Evolutionary conservation across 2,888 invertebrate species (phyloP).

Genomic region (Rhorus exstirpatorius): DNA sequence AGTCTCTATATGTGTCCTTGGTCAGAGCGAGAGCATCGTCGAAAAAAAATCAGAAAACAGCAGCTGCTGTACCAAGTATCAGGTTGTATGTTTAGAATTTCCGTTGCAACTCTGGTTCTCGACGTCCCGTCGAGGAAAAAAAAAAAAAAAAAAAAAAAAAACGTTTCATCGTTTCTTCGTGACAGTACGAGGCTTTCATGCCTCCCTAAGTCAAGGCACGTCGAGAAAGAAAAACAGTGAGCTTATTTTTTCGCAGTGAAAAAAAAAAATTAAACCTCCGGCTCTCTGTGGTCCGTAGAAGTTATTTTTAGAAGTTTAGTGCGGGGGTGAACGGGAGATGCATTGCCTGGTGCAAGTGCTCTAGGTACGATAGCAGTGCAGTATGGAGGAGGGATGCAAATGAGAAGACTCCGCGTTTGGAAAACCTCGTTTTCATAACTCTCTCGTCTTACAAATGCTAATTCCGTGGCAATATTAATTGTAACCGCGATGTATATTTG

Average conservation of each 20-base stretch:
- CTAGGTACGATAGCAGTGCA: neutral
- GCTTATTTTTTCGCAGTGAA: constrained; percentile 54
- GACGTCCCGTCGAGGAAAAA: too few relatives aligned
- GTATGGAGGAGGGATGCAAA: constrained; percentile 1
- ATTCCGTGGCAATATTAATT: neutral
- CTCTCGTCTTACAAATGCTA: neutral
- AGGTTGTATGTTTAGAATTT: constrained; percentile 60
- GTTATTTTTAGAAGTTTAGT: constrained; percentile 61
- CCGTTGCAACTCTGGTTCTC: constrained; percentile 24
- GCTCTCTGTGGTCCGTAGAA: constrained; percentile 30
- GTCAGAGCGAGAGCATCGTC: too few relatives aligned
- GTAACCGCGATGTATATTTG: neutral
- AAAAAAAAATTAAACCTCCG: constrained; percentile 26
- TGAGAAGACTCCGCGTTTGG: constrained; percentile 13
- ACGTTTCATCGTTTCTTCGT: constrained; percentile 42
- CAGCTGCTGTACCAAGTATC: constrained; percentile 65
- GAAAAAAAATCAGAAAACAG: too few relatives aligned
- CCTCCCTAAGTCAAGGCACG: too few relatives aligned
- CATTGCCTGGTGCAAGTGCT: constrained; percentile 38
- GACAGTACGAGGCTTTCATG: constrained; percentile 46
- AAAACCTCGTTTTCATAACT: constrained; percentile 13
- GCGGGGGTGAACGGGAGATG: constrained; percentile 51
- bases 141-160: too few relatives aligned
- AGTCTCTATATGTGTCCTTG: too few relatives aligned
- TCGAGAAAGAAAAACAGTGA: constrained; percentile 7